Conservation (phyloP, 2,113 vertebrate species). For the Rhinoptilus africanus region DNA sequence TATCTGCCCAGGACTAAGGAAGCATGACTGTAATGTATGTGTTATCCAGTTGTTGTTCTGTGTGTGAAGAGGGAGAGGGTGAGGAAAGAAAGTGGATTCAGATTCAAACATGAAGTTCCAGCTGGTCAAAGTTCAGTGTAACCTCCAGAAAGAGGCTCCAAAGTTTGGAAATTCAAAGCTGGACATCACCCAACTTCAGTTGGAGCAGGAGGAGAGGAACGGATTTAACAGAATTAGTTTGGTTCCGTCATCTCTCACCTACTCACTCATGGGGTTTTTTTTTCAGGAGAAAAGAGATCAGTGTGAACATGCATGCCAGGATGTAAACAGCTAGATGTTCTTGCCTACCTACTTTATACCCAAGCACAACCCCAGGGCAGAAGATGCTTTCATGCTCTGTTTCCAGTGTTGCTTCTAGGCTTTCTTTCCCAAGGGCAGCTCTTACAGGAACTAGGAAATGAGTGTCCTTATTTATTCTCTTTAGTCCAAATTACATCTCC, state of each 20-base stretch:
- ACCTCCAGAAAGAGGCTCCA: neutral
- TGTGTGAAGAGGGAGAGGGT: neutral
- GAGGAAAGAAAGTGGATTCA: neutral
- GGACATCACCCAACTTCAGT: neutral
- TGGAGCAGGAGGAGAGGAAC: neutral
- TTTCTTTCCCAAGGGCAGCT: neutral
- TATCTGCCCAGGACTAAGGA: neutral
- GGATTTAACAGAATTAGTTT: neutral
- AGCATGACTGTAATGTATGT: neutral
- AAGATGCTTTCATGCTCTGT: neutral
- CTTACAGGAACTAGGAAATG: neutral
- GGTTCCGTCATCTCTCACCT: neutral
- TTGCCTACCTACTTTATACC: neutral
- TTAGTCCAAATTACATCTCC: neutral
- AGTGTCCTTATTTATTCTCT: neutral
- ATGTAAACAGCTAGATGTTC: neutral
- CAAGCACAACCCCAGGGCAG: neutral
- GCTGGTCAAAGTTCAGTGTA: neutral
- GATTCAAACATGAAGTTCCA: neutral
- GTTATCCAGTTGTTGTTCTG: neutral
- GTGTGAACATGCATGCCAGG: neutral
- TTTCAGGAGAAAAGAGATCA: neutral
- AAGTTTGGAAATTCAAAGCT: constrained; percentile 9
- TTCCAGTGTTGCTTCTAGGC: neutral
- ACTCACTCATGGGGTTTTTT: neutral